Base-by-base conservation (phyloP, 2,888 invertebrate genomes). In the Melitaea athalia region DNA sequence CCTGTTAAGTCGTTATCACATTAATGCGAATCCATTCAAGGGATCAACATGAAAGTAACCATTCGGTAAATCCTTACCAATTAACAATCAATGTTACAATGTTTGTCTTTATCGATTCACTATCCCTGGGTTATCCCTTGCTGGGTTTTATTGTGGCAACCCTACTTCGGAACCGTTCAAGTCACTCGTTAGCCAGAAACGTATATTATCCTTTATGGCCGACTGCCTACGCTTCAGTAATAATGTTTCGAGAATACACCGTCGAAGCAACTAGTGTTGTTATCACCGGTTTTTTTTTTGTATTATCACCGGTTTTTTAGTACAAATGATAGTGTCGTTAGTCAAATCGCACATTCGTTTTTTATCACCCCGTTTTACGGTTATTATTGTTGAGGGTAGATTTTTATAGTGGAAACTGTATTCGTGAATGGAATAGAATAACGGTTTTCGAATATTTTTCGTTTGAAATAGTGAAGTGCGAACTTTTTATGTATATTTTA, bases 171-270 rank as follows among this genome's bases (percentile, higher is more conserved):
- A 69, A 67, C 69, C 68, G 72, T 63, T 72, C 75, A 77, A 78
- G 75, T 71, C 75, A 75, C 77, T 79, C 80, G 79, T 81, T 80
- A 79, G 76, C 74, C 74, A 72, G 72, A 78, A 77, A 75, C 78
- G 81, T 79, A 81, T 81, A 82, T 83, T 82, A 83, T 82, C 78
- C 79, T 80, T 85, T 85, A 84, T 78, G 75, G 79, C 76, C 76
- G 69, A 75, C 75, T 75, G 79, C 76, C 76, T 68, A 75, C 75
- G 76, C 72, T 75, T 76, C 72, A 71, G 74, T 72, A 75, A 77
- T 84, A 82, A 85, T 83, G 83, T 77, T 74, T 75, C 75, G 77
- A 77, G 74, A 76, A 80, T 81, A 81, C 81, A 80, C 79, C 77
- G 78, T 74, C 70, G 75, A 74, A 81, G 81, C 80, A 83, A 84